Evolutionary conservation across 2,797 vertebrate genomes (phyloP), one percentile per base, ranked within the genome.

Genomic region (Premnoplex brunnescens): DNA sequence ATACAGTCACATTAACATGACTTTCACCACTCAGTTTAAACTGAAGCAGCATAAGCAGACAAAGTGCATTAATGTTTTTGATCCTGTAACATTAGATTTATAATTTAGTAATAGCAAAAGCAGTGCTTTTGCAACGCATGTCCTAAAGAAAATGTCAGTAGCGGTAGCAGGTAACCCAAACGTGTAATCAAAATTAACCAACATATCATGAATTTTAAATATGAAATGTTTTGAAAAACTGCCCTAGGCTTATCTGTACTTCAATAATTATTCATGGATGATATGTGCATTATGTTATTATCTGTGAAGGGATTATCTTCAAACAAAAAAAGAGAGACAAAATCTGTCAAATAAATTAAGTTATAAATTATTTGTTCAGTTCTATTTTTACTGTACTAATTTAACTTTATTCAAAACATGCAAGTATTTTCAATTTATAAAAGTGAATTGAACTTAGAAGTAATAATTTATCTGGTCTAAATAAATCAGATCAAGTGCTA

Each of bases 391-490:
- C 51, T 77, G 43, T 60, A 67, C 12, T 66, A 68, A 81, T 93
- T 83, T 44, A 82, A 41, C 14, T 90, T 82, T 76, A 64, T 32
- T 77, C 22, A 91, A 77, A 95, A 75, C 14, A 56, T 46, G 7
- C 19, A 88, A 79, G 28, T 11, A 76, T 71, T 89, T 51, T 52
- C 11, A 63, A 92, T 87, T 85, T 91, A 66, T 88, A 72, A 71
- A 91, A 89, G 17, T n/a, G 3, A 86, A 36, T 28, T 44, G 32
- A 91, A 87, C 30, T 71, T 81, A 30, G 27, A 91, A 73, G 26
- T 48, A 75, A 44, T 71, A 92, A 77, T 83, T 95, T 83, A 80
- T 86, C 85, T 92, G 32, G 63, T 77, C 30, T 78, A 91, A 94
- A 90, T 85, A 78, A 90, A 91, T 87, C 52, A 89, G 9, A 18